Evolutionary conservation across 2,888 invertebrate species (phyloP), one percentile per base, ranked within the genome.

Genomic region (Drosophila maculinotata): DNA sequence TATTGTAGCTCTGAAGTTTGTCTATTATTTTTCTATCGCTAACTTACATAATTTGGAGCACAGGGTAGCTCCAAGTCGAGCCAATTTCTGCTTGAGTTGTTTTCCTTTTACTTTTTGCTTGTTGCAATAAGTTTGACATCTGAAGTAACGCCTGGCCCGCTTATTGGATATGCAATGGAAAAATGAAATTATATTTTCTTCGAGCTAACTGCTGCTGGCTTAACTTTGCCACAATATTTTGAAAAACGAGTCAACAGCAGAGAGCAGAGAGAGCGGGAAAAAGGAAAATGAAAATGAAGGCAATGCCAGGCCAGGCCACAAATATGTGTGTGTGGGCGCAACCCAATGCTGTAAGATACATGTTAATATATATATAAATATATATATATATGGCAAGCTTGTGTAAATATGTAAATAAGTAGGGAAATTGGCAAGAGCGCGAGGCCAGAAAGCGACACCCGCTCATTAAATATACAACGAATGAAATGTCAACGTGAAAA

Each of bases 401-500:
- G 12, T 33, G 33, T 42, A 49, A 39, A 62, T 56, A 26, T 57
- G 25, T 41, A 68, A 69, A 45, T 49, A 69, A 33, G 53, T 51
- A 58, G 56, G 58, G 28, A 60, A 60, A 47, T 57, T 57, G 71
- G 25, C 33, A 38, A 14, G 41, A 31, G 42, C 10, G 38, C 15
- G 28, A 25, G 30, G n/a, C 51, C 42, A 60, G 59, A 30, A 54
- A 73, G 77, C 67, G 63, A 64, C 77, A 67, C 65, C 77, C 83
- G 70, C 86, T 76, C 80, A 87, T 87, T 85, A 86, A 86, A 83
- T 86, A 87, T 69, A 75, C 75, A 77, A 65, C 67, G 56, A 83
- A 86, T 76, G 80, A 79, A 87, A 82, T 87, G 82, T 82, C 86
- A 84, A 86, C 88, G 84, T 77, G 87, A 60, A 84, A 84, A 84